Conservation (phyloP, 2,113 vertebrate genomes). For the Ondatra zibethicus region DNA sequence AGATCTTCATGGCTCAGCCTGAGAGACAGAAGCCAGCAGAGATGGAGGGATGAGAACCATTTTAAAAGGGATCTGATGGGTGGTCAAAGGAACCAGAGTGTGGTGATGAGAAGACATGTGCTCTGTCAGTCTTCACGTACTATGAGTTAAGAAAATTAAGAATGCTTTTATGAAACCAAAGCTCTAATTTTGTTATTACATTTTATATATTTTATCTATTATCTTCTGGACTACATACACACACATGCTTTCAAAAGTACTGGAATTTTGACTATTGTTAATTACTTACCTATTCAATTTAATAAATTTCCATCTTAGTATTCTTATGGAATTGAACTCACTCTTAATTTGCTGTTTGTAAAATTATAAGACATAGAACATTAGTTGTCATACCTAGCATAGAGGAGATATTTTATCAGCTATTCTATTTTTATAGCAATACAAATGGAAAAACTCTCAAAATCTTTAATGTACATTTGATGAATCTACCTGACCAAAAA, state of each 20-base stretch:
- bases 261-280: slow-evolving; percentile 1
- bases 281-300: background rate
- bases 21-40: background rate
- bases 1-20: background rate
- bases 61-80: background rate
- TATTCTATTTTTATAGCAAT: slow-evolving; percentile 64
- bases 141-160: background rate
- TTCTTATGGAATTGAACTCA: background rate
- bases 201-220: slow-evolving; percentile 52
- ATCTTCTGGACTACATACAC: slow-evolving; percentile 44
- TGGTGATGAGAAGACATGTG: background rate
- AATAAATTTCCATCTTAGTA: background rate
- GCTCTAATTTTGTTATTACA: slow-evolving; percentile 45
- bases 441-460: slow-evolving; percentile 75
- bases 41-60: background rate
- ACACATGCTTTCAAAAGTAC: slow-evolving; percentile 49
- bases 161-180: background rate
- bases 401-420: slow-evolving; percentile 38
- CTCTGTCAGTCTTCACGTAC: background rate
- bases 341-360: slow-evolving; percentile 29
- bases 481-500: slow-evolving; percentile 79
- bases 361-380: slow-evolving; percentile 15
- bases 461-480: slow-evolving; percentile 81
- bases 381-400: background rate
- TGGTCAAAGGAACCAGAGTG: background rate